phyloP scores from a whole-genome alignment of 2,113 vertebrate genomes.

The Chrysochloris asiatica region DNA sequence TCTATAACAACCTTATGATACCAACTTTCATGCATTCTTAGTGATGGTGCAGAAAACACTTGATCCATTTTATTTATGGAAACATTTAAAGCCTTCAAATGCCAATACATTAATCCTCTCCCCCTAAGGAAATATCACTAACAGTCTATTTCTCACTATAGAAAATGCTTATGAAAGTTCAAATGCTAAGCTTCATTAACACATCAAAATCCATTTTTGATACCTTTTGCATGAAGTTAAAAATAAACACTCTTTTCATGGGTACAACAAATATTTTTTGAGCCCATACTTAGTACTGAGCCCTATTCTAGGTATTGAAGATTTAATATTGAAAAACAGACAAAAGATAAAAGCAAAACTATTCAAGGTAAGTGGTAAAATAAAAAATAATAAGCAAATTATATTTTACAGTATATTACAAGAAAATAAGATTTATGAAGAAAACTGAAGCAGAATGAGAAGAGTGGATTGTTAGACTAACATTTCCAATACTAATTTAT shows the following conservation, averaged over 20 bases:
- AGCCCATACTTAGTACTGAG: neutral
- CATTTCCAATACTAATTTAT: neutral
- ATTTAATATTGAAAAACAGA: neutral
- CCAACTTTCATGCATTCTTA: neutral
- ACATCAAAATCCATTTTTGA: neutral
- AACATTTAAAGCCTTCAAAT: neutral
- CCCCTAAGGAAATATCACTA: neutral
- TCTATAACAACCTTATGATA: neutral
- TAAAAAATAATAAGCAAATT: neutral
- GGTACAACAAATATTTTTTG: neutral
- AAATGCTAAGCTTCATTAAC: neutral
- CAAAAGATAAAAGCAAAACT: neutral
- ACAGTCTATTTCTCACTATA: neutral
- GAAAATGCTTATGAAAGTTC: conserved; percentile 5
- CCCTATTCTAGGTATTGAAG: neutral
- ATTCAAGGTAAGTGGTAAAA: too few relatives aligned
- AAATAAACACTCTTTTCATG: neutral
- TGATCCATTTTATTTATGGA: neutral
- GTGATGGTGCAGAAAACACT: neutral
- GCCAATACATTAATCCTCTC: neutral
- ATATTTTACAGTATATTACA: neutral
- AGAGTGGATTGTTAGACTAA: neutral
- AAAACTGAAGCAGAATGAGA: neutral
- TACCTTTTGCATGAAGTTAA: neutral
- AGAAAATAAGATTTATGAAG: neutral